Base-by-base conservation (phyloP, 2,888 invertebrate genomes). In the Mellilla xanthometata region DNA sequence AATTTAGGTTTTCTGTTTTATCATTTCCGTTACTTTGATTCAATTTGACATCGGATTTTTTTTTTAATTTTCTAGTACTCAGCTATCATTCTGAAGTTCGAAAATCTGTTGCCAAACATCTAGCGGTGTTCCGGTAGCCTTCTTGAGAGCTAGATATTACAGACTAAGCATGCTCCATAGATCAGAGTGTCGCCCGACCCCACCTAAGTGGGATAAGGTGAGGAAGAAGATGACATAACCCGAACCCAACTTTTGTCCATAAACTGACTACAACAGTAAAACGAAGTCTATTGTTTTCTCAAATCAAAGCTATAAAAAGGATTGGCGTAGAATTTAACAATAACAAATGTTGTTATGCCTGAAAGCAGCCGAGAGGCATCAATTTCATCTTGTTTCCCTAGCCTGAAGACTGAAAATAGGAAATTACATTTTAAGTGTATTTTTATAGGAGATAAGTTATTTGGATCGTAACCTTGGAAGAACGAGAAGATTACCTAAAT, bases 11-110 rank as follows among this genome's bases (percentile, higher is more conserved):
- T 34, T 36, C 39, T 28, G 35, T 44, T 56, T 54, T 52, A 57
- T 51, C 27, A 41, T 23, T 50, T 49, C 50, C 54, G 48, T 29
- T 49, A 35, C 56, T 57, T 56, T 57, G 54, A 57, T 51, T 12
- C 15, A 0, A 1, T 5, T 1, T 41, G 28, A 38, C 36, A 29
- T 47, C 36, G n/a, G n/a, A n/a, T n/a, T n/a, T n/a, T 38, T 40
- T 19, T 46, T 34, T 33, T 36, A 11, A 6, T 8, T 11, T 7
- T 32, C n/a, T 28, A 19, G 30, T 12, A 11, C 5, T 8, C 8
- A 26, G n/a, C n/a, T n/a, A n/a, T n/a, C n/a, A n/a, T n/a, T n/a
- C n/a, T n/a, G n/a, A n/a, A n/a, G n/a, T n/a, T n/a, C n/a, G n/a
- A n/a, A n/a, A n/a, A n/a, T n/a, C n/a, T n/a, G n/a, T n/a, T n/a